phyloP scores from a whole-genome alignment of 2,888 invertebrate species.

The Cosmia pyralina region DNA sequence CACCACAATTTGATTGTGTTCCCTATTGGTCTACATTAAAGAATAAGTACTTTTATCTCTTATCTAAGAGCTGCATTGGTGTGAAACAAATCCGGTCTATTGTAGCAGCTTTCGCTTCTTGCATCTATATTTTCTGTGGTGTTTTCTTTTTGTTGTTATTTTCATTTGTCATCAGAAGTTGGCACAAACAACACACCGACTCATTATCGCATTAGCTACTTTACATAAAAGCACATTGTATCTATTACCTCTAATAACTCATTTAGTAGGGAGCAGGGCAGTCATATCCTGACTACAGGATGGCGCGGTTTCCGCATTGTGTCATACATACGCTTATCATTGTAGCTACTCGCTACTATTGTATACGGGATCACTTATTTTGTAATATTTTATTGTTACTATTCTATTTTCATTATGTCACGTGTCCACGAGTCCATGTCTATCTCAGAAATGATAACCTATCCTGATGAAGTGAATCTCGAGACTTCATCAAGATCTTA shows the following conservation, averaged over 20 bases:
- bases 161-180: slow-evolving; percentile 10
- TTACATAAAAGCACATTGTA: neutral
- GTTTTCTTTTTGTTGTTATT: slow-evolving; percentile 8
- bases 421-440: neutral
- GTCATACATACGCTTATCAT: slow-evolving; percentile 54
- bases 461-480: neutral
- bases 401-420: neutral
- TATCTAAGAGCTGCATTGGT: neutral
- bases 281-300: slow-evolving; percentile 44
- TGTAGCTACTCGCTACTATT: slow-evolving; percentile 45
- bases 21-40: neutral
- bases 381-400: slow-evolving; percentile 6
- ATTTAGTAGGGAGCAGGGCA: neutral
- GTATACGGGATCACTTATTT: slow-evolving; percentile 17
- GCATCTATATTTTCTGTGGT: slow-evolving; percentile 3
- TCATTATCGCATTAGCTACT: neutral
- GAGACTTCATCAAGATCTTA: no score
- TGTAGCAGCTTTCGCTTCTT: slow-evolving; percentile 9
- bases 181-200: neutral
- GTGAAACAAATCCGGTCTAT: neutral
- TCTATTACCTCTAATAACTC: slow-evolving; percentile 8
- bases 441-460: neutral
- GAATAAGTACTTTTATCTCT: neutral
- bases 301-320: slow-evolving; percentile 56
- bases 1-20: no score